These are phyloP conservation scores for Aplochiton taeniatus DNA, from an alignment of 2,797 vertebrate genomes.

Conservation along the genomic window DNA sequence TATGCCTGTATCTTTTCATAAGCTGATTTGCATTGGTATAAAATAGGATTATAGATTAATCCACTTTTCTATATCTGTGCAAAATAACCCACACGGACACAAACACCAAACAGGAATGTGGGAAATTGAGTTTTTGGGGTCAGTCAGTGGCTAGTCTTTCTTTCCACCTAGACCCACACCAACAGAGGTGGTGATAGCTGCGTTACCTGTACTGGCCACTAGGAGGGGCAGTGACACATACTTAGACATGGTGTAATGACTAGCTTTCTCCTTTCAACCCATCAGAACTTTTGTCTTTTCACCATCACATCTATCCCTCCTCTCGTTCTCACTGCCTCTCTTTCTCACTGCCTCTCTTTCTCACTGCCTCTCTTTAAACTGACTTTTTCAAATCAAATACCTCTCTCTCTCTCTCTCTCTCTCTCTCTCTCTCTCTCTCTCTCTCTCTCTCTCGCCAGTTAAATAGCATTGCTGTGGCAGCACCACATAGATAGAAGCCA, in stretches of 20 bases:
- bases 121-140: constrained; percentile 22
- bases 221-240: constrained; percentile 56
- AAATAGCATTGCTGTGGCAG: no score
- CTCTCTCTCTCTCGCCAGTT: constrained; percentile 17
- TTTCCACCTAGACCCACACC: no score
- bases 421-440: constrained; percentile 1
- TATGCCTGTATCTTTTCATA: constrained; percentile 56
- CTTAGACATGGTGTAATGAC: neutral
- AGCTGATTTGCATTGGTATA: constrained; percentile 71
- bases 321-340: neutral
- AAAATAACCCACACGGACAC: constrained; percentile 38
- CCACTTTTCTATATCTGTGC: constrained; percentile 62
- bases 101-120: constrained; percentile 30
- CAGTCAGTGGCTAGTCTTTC: neutral
- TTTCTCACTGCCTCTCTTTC: neutral
- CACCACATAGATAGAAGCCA: no score
- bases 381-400: no score
- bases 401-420: neutral
- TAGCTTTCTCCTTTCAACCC: no score
- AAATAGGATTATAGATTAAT: constrained; percentile 77
- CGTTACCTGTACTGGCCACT: constrained; percentile 52
- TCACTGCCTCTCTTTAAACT: neutral
- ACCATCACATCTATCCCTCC: neutral
- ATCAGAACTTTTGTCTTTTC: no score
- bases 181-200: no score